A percentile compares a stretch with the other conserved stretches of the same genome.
Conservation (phyloP, 2,797 vertebrate genomes). For the Schizothorax lantsangensis region DNA sequence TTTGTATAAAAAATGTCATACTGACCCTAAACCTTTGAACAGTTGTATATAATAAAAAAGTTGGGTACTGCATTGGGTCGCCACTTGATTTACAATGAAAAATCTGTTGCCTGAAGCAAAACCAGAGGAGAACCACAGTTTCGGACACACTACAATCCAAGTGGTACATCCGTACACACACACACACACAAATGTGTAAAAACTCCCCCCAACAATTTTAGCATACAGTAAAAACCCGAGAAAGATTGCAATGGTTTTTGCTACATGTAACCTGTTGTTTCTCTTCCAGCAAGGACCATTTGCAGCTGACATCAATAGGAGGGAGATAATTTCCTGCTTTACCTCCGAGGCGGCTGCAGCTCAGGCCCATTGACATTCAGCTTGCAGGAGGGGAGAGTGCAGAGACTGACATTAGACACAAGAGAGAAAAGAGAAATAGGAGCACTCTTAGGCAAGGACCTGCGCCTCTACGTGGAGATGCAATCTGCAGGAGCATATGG, state of each 20-base stretch:
- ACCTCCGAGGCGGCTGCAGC: slow-evolving; percentile 24
- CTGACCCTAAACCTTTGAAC: not conserved
- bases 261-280: slow-evolving; percentile 17
- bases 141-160: not conserved
- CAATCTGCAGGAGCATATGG: slow-evolving; percentile 29
- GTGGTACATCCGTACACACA: not conserved
- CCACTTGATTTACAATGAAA: not conserved
- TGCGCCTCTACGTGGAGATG: not conserved
- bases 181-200: not conserved
- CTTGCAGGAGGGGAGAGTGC: slow-evolving; percentile 51
- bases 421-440: slow-evolving; percentile 38
- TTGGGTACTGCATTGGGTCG: not conserved
- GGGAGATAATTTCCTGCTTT: slow-evolving; percentile 37
- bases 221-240: slow-evolving; percentile 7
- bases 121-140: not conserved
- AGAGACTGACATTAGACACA: slow-evolving; percentile 57
- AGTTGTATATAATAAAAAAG: not conserved
- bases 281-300: not conserved
- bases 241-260: slow-evolving; percentile 18
- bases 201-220: slow-evolving; percentile 6
- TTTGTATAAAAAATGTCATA: not conserved
- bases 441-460: slow-evolving; percentile 20
- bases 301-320: slow-evolving; percentile 20
- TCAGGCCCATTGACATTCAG: slow-evolving; percentile 54
- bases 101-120: not conserved